Evolutionary conservation across 2,113 vertebrate genomes (phyloP).

Genomic region (Sinocyclocheilus anshuiensis): DNA sequence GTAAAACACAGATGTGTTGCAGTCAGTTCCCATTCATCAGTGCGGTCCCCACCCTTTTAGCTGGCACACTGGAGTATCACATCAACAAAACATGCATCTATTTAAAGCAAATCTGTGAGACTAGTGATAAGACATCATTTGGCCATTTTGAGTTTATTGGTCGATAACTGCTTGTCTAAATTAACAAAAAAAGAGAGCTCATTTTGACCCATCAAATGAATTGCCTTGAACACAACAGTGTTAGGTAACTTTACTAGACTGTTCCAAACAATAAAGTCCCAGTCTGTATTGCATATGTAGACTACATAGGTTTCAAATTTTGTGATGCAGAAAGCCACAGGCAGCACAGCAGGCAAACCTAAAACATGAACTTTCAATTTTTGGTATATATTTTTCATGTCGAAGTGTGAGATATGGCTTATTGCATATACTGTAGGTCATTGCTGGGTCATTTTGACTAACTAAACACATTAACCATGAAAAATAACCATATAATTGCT

Average conservation of each 20-base stretch:
- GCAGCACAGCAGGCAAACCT: background rate
- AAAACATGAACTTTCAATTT: conserved; percentile 3
- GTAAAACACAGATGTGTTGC: conserved; percentile 45
- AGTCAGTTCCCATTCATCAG: conserved; percentile 48
- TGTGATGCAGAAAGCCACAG: background rate
- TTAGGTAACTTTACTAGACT: background rate
- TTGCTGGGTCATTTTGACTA: conserved; percentile 11
- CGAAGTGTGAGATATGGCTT: background rate
- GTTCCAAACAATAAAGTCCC: conserved; percentile 2
- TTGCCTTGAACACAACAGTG: background rate
- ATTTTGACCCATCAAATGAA: background rate
- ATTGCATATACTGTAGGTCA: background rate
- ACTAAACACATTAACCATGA: background rate
- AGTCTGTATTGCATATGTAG: background rate
- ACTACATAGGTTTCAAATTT: background rate
- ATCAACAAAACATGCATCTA: conserved; percentile 6
- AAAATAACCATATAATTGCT: background rate
- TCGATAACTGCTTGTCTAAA: background rate
- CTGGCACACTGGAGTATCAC: background rate
- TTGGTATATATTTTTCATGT: background rate
- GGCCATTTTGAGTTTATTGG: background rate
- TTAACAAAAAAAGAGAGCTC: background rate
- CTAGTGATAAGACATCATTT: background rate
- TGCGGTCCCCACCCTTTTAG: conserved; percentile 23
- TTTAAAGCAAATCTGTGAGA: background rate